A percentile compares a stretch with the other conserved stretches of the same genome.
phyloP scores from a whole-genome alignment of 2,113 vertebrate genomes.

The Romanogobio albipinnatus region DNA sequence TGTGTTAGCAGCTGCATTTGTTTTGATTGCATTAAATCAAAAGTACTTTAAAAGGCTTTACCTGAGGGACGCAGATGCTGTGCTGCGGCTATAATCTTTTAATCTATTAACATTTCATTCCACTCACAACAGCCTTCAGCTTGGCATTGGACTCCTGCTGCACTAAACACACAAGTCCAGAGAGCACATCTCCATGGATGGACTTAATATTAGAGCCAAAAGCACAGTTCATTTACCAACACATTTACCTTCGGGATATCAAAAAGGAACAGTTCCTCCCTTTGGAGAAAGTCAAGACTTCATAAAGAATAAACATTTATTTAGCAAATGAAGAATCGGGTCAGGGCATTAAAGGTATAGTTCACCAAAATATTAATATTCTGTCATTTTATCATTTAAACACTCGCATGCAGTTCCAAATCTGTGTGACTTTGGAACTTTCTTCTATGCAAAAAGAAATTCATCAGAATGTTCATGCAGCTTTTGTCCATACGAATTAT shows the following conservation, averaged over 20 bases:
- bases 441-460: not conserved
- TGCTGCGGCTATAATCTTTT: slow-evolving; percentile 1
- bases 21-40: slow-evolving; percentile 61
- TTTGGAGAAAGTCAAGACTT: not conserved
- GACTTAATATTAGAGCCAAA: slow-evolving; percentile 40
- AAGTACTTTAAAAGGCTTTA: slow-evolving; percentile 55
- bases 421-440: not conserved
- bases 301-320: slow-evolving; percentile 10
- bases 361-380: not conserved
- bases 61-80: slow-evolving; percentile 41
- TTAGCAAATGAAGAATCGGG: slow-evolving; percentile 19
- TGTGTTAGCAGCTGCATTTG: slow-evolving; percentile 39
- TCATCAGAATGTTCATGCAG: not conserved
- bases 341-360: not conserved
- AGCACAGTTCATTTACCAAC: slow-evolving; percentile 47
- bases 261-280: not conserved
- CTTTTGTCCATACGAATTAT: not conserved
- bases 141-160: slow-evolving; percentile 50
- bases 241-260: not conserved
- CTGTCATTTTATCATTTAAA: not conserved
- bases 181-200: not conserved
- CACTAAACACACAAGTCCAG: slow-evolving; percentile 23
- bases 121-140: slow-evolving; percentile 48
- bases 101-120: slow-evolving; percentile 61
- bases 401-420: not conserved